phyloP scores from a whole-genome alignment of 2,797 vertebrate genomes.

The Propithecus perrieri region DNA sequence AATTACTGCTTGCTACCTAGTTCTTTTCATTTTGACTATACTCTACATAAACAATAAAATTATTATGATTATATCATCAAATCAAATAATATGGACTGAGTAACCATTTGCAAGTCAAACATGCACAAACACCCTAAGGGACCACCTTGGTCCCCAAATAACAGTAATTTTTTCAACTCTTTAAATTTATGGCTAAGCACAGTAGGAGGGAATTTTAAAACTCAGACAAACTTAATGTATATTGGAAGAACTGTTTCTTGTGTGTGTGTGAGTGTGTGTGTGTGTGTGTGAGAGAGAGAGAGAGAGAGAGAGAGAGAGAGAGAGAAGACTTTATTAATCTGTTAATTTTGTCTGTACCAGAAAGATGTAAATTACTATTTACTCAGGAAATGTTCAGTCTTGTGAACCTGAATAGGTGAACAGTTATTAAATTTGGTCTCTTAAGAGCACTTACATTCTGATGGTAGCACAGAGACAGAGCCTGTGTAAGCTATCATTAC shows the following conservation, averaged over 20 bases:
- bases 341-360: slow-evolving; percentile 46
- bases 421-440: slow-evolving; percentile 73
- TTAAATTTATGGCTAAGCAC: background rate
- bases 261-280: background rate
- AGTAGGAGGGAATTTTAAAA: background rate
- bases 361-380: slow-evolving; percentile 54
- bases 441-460: slow-evolving; percentile 68
- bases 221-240: background rate
- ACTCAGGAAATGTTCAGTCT: slow-evolving; percentile 50
- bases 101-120: slow-evolving; percentile 28
- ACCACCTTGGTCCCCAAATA: slow-evolving; percentile 3
- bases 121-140: background rate
- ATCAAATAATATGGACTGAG: slow-evolving; percentile 31
- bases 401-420: slow-evolving; percentile 62
- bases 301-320: background rate
- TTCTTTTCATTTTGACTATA: slow-evolving; percentile 31
- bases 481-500: slow-evolving; percentile 58
- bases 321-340: slow-evolving; percentile 38
- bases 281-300: background rate
- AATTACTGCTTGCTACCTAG: background rate
- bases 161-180: background rate
- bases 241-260: background rate
- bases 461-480: slow-evolving; percentile 43
- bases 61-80: slow-evolving; percentile 63
- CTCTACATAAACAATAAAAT: slow-evolving; percentile 42